Base-by-base conservation (phyloP, 2,797 vertebrate species). In the Eleutherodactylus coqui region DNA sequence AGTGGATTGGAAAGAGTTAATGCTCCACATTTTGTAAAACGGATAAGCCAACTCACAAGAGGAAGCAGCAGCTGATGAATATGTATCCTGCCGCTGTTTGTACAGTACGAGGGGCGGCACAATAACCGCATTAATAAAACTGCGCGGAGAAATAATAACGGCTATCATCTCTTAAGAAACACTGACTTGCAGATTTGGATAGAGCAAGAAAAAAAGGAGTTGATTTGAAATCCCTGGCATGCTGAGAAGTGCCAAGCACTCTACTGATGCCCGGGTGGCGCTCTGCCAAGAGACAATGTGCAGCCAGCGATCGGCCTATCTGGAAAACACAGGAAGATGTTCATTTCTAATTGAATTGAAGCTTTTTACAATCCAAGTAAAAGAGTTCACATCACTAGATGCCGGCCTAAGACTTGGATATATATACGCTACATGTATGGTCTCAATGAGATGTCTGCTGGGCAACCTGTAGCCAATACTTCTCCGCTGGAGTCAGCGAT, bases 301-400 rank as follows among this genome's bases (percentile, higher is more conserved):
- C 47, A 85, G 75, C 47, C 62, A 79, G 36, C 17, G 45, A 53
- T 67, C 41, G 51, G 67, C 69, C 17, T 83, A 64, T 77, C 16
- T 77, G 83, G 73, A 77, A 84, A 76, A 34, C 21, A 17, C 29
- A 36, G 27, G 5, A 77, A 55, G 75, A 85, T 78, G 75, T 70
- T 70, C 34, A 79, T 55, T 85, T 70, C 16, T 55, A 78, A n/a
- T 58, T 79, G 36, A 58, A 82, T 58, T 7, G 29, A 58, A 45
- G 16, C 4, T 43, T 11, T 72, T 73, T 58, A 58, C 49, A 43
- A 55, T 41, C 64, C 49, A 72, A 24, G 5, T 24, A 41, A 38
- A 82, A 53, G 9, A 69, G 32, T 45, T 64, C n/a, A 32, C 19
- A 49, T 43, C 34, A 24, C 55, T 47, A 21, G 49, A 78, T n/a